phyloP scores from a whole-genome alignment of 2,888 invertebrate genomes.

The Mechanitis mazaeus region DNA sequence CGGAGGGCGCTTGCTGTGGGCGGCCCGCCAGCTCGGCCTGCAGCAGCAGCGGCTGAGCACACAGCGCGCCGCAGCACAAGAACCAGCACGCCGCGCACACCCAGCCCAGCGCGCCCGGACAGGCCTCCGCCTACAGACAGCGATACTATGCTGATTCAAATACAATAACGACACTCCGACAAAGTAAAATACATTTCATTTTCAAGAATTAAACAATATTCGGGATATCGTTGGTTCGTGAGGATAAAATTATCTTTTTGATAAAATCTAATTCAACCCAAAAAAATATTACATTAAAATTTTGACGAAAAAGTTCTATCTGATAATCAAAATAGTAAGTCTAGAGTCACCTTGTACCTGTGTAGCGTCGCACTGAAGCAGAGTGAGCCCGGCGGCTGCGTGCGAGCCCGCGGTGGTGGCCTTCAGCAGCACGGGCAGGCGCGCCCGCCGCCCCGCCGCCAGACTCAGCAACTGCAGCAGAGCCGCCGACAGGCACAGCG shows the following conservation, averaged over 20 bases:
- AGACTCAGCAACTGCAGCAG: conserved; percentile 56
- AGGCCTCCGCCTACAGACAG: conserved; percentile 50
- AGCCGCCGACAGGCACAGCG: conserved; percentile 61
- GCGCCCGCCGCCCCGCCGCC: conserved; percentile 45
- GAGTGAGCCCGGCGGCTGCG: conserved; percentile 56
- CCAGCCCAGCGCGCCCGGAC: conserved; percentile 79
- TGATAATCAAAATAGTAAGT: no score
- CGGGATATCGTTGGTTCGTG: no score
- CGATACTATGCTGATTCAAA: no score
- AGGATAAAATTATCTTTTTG: no score
- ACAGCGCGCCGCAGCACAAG: conserved; percentile 81
- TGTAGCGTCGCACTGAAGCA: conserved; percentile 60
- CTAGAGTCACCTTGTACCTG: conserved; percentile 41
- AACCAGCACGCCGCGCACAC: conserved; percentile 83
- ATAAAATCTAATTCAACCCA: no score
- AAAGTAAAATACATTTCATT: no score
- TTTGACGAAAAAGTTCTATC: no score
- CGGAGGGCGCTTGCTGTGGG: conserved; percentile 79
- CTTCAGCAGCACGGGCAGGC: conserved; percentile 52
- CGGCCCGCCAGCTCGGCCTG: conserved; percentile 82
- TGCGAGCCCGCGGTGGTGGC: conserved; percentile 62
- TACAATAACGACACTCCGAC: no score
- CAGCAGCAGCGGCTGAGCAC: conserved; percentile 82
- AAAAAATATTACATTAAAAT: no score
- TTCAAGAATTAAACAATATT: no score